Evolutionary conservation across 2,888 invertebrate species (phyloP).

Genomic region (Rosalia funebris): DNA sequence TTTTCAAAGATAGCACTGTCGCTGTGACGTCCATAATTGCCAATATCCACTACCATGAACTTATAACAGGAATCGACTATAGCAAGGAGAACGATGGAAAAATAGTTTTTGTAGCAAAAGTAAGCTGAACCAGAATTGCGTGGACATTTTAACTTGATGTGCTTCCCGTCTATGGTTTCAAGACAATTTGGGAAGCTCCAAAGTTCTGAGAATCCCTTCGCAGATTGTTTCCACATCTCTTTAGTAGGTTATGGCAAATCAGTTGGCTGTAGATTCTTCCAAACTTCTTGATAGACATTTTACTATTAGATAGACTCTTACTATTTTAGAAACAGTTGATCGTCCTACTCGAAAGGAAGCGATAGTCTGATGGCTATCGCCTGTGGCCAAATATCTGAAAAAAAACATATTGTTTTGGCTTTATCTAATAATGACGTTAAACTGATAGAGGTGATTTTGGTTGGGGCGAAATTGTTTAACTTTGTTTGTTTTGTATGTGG

Average conservation of each 20-base stretch:
- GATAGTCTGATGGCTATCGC: too few relatives aligned
- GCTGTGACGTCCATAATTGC: neutral
- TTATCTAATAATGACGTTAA: too few relatives aligned
- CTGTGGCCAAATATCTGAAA: too few relatives aligned
- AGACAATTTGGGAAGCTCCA: neutral
- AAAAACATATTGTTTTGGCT: too few relatives aligned
- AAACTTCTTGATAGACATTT: too few relatives aligned
- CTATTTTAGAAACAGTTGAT: too few relatives aligned
- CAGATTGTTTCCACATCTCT: neutral
- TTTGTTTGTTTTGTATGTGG: too few relatives aligned
- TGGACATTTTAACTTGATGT: neutral
- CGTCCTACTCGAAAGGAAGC: too few relatives aligned
- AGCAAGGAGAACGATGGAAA: conserved; percentile 7
- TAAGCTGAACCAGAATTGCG: neutral
- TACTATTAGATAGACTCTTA: too few relatives aligned
- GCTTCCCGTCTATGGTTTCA: neutral
- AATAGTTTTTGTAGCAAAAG: neutral
- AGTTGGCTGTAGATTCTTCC: neutral
- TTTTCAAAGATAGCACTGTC: neutral
- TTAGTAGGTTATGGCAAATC: neutral
- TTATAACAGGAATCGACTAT: conserved; percentile 2
- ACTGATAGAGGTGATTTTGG: too few relatives aligned
- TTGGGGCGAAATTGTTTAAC: too few relatives aligned
- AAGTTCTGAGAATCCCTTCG: neutral
- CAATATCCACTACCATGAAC: neutral